phyloP scores from a whole-genome alignment of 2,888 invertebrate species.

The Orchestes rusci region DNA sequence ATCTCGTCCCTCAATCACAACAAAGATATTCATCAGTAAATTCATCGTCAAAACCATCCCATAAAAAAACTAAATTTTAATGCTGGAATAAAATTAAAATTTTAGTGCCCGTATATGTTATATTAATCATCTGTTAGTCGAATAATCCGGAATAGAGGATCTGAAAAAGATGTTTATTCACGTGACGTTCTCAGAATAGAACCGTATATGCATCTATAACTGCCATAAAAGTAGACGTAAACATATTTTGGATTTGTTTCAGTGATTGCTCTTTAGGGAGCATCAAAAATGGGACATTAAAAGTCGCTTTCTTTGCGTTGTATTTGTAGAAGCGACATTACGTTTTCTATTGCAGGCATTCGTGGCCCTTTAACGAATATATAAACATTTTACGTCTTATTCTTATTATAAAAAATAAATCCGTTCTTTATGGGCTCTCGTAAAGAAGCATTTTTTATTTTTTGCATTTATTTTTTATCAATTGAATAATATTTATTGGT shows the following conservation, averaged over 20 bases:
- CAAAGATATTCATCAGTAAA: too few species aligned
- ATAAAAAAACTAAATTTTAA: too few species aligned
- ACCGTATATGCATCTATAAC: constrained; percentile 17
- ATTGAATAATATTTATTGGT: constrained; percentile 27
- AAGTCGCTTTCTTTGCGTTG: constrained; percentile 15
- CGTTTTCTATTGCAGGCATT: constrained; percentile 18
- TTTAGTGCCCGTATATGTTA: too few species aligned
- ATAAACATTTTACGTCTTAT: constrained; percentile 23
- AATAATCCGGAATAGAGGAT: too few species aligned
- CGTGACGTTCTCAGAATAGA: constrained; percentile 18
- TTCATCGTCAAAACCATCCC: too few species aligned
- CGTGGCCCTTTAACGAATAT: constrained; percentile 22
- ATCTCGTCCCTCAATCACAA: too few species aligned
- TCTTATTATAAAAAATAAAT: constrained; percentile 24
- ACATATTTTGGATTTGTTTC: constrained; percentile 24
- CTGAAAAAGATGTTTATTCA: constrained; percentile 19
- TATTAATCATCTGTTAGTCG: too few species aligned
- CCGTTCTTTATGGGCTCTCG: constrained; percentile 18
- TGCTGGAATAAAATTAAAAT: too few species aligned
- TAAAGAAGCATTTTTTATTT: constrained; percentile 25
- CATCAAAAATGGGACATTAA: constrained; percentile 21
- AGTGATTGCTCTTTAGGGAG: constrained; percentile 22
- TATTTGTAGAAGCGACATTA: constrained; percentile 22
- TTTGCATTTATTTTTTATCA: constrained; percentile 25
- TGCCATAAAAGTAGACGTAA: constrained; percentile 21